These are phyloP conservation scores for Pollachius pollachius DNA, from an alignment of 2,113 vertebrate species.

Conservation along the genomic window DNA sequence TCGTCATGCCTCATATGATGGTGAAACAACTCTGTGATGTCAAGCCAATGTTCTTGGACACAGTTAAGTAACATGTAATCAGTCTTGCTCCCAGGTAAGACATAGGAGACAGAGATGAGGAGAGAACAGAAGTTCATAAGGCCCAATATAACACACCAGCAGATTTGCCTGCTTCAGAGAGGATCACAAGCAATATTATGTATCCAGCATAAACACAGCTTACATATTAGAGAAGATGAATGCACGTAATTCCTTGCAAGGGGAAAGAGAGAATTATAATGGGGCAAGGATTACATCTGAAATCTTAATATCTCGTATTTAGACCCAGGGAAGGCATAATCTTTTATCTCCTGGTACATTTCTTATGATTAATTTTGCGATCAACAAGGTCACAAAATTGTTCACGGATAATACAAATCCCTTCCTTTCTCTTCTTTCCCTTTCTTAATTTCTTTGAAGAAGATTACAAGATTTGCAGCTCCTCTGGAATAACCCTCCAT, in stretches of 20 bases:
- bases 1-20: too few relatives aligned
- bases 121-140: slow-evolving; percentile 13
- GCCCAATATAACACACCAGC: background rate
- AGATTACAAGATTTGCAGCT: slow-evolving; percentile 81
- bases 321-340: slow-evolving; percentile 71
- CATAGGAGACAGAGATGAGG: slow-evolving; percentile 24
- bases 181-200: too few relatives aligned
- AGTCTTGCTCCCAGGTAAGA: slow-evolving; percentile 46
- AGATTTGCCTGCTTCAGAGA: too few relatives aligned
- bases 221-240: slow-evolving; percentile 74
- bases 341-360: slow-evolving; percentile 71
- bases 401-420: slow-evolving; percentile 82
- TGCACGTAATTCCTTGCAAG: slow-evolving; percentile 83
- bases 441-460: slow-evolving; percentile 71
- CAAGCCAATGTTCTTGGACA: slow-evolving; percentile 31
- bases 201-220: slow-evolving; percentile 52
- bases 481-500: slow-evolving; percentile 31
- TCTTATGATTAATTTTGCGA: slow-evolving; percentile 64
- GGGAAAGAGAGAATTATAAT: slow-evolving; percentile 79
- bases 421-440: slow-evolving; percentile 60
- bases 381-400: slow-evolving; percentile 82
- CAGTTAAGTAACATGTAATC: slow-evolving; percentile 55
- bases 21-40: slow-evolving; percentile 20
- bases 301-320: slow-evolving; percentile 86
- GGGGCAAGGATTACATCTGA: slow-evolving; percentile 78